Base-by-base conservation (phyloP, 1,140 invertebrate species). In the Drepana arcuata region DNA sequence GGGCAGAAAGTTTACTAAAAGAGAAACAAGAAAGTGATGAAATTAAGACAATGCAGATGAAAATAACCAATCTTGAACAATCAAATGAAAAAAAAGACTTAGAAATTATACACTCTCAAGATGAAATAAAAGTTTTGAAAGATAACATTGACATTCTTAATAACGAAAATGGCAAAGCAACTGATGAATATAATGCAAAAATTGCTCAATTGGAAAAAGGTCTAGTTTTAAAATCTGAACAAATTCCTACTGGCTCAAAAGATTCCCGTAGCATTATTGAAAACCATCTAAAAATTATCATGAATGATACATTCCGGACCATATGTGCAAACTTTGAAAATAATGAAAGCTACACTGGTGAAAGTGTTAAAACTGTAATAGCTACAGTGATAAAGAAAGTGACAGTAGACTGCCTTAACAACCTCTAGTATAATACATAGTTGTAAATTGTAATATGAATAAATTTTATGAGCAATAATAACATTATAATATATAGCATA, bases 231-330 rank as follows among this genome's bases (percentile, higher is more conserved):
- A n/a, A n/a, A n/a, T n/a, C n/a, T n/a, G n/a, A n/a, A n/a, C n/a
- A n/a, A n/a, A n/a, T n/a, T n/a, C n/a, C n/a, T n/a, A n/a, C n/a
- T n/a, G n/a, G n/a, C n/a, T n/a, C n/a, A n/a, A n/a, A n/a, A n/a
- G n/a, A n/a, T 21, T 5, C 18, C 9, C 4, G 18, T 45, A 24
- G 29, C 44, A 50, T 62, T 48, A 38, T 50, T 34, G 40, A 36
- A 44, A 54, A 58, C 33, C 69, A 66, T 51, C 34, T 81, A 10
- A 81, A 81, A 48, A 49, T 48, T 39, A 61, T 78, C 10, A 78
- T 80, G 71, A 80, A 78, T 59, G 48, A 64, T 34, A 70, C 69
- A 55, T 80, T 62, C 32, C 65, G 64, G 51, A 44, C 57, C 12
- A 58, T 78, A 41, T 59, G 65, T 26, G 44, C 29, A 2, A 64